phyloP scores from a whole-genome alignment of 92 coral and sea anemone species.

The Porites cylindrica region DNA sequence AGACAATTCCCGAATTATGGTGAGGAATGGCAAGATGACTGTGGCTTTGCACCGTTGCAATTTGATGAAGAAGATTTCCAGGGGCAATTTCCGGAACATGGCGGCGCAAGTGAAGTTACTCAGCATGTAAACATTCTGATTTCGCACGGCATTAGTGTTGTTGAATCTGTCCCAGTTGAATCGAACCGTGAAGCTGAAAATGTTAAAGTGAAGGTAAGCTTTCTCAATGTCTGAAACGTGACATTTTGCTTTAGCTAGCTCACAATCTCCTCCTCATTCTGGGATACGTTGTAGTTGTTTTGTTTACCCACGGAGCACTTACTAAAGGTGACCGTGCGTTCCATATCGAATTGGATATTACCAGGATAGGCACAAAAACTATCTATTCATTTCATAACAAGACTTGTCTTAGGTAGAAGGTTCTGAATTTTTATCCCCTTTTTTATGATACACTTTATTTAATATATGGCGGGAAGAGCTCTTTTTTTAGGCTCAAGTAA shows the following conservation, averaged over 20 bases:
- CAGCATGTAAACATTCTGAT: constrained; percentile 16
- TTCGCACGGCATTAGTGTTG: constrained; percentile 18
- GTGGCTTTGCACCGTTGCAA: constrained; percentile 34
- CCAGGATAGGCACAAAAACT: constrained; percentile 20
- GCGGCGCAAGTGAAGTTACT: constrained; percentile 26
- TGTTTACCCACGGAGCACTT: neutral
- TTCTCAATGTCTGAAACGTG: constrained; percentile 25
- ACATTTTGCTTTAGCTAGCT: constrained; percentile 31
- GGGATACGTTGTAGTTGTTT: constrained; percentile 7
- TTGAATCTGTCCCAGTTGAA: constrained; percentile 30
- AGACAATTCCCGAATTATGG: neutral
- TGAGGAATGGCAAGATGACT: constrained; percentile 20
- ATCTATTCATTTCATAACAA: constrained; percentile 3
- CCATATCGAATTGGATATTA: constrained; percentile 26
- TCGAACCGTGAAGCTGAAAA: constrained; percentile 29
- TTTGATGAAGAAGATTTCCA: constrained; percentile 32
- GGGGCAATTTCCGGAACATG: constrained; percentile 28
- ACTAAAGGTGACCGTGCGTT: constrained; percentile 8
- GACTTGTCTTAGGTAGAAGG: constrained; percentile 11
- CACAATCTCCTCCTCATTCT: constrained; percentile 13
- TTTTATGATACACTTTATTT: constrained; percentile 4
- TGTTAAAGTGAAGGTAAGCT: constrained; percentile 33
- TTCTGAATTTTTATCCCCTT: constrained; percentile 20
- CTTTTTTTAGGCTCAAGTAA: constrained; percentile 23
- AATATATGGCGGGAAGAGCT: constrained; percentile 5